phyloP scores from a whole-genome alignment of 2,888 invertebrate genomes.

The Epistrophella euchroma region DNA sequence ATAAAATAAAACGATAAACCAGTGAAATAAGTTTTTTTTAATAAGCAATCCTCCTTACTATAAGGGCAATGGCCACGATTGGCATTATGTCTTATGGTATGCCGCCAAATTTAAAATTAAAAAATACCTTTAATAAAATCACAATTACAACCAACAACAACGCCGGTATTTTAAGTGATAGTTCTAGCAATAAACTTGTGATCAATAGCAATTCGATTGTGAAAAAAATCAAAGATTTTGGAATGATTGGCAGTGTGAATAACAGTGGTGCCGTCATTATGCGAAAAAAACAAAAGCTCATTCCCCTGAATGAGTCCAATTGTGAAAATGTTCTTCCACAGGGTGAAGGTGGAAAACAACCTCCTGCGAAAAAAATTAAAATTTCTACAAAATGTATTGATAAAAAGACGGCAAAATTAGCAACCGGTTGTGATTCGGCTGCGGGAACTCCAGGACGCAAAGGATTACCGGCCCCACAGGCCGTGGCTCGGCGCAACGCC shows the following conservation, averaged over 20 bases:
- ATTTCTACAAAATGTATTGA: conserved; percentile 46
- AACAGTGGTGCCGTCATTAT: conserved; percentile 71
- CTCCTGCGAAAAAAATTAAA: conserved; percentile 68
- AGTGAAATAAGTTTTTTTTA: not conserved
- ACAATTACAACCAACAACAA: conserved; percentile 80
- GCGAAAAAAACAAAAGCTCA: conserved; percentile 74
- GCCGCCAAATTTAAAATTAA: conserved; percentile 78
- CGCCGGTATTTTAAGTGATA: conserved; percentile 78
- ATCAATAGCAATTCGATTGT: conserved; percentile 82
- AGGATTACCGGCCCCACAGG: conserved; percentile 88
- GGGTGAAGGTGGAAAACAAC: conserved; percentile 14
- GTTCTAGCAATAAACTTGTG: conserved; percentile 76
- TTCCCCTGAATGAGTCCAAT: conserved; percentile 71
- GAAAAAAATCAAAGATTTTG: conserved; percentile 82
- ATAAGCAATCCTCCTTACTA: not conserved
- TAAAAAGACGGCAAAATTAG: conserved; percentile 3
- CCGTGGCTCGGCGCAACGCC: conserved; percentile 95
- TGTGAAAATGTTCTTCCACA: conserved; percentile 47
- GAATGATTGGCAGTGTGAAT: conserved; percentile 82
- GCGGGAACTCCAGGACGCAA: conserved; percentile 81
- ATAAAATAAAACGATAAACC: not conserved
- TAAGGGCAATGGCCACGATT: conserved; percentile 81
- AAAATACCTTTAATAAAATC: conserved; percentile 82
- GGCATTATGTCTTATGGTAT: conserved; percentile 81
- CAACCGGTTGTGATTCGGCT: conserved; percentile 43